These are phyloP conservation scores for Lepidochrysops patricia DNA, from an alignment of 2,888 invertebrate genomes.

Conservation along the genomic window DNA sequence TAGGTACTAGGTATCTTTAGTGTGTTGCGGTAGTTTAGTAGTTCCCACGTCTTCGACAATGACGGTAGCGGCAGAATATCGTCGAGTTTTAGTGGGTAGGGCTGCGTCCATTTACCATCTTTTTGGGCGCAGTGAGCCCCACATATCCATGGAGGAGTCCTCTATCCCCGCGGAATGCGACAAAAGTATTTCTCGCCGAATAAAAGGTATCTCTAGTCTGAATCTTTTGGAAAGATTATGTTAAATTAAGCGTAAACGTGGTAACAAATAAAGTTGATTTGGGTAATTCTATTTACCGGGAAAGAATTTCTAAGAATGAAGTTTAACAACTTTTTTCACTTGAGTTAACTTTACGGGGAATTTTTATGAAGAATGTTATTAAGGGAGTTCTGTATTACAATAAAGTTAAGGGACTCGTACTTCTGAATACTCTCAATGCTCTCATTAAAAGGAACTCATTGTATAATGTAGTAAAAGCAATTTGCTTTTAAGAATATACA, in stretches of 20 bases:
- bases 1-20: no score
- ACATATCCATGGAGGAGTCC: no score
- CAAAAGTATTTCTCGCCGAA: no score
- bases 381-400: background rate
- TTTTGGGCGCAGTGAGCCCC: no score
- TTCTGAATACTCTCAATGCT: background rate
- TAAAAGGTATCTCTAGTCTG: background rate
- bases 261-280: background rate
- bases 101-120: no score
- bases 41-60: no score
- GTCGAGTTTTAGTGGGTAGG: no score
- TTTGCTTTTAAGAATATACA: no score
- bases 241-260: background rate
- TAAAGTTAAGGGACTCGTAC: background rate
- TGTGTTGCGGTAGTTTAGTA: no score
- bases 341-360: conserved; percentile 2
- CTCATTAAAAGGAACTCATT: background rate
- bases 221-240: background rate
- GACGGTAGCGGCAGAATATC: no score
- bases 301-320: background rate
- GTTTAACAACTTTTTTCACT: background rate
- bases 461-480: background rate
- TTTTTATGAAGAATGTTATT: background rate
- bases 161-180: no score
- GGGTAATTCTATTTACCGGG: background rate